Base-by-base conservation (phyloP, 2,113 vertebrate species). In the Prionailurus viverrinus region DNA sequence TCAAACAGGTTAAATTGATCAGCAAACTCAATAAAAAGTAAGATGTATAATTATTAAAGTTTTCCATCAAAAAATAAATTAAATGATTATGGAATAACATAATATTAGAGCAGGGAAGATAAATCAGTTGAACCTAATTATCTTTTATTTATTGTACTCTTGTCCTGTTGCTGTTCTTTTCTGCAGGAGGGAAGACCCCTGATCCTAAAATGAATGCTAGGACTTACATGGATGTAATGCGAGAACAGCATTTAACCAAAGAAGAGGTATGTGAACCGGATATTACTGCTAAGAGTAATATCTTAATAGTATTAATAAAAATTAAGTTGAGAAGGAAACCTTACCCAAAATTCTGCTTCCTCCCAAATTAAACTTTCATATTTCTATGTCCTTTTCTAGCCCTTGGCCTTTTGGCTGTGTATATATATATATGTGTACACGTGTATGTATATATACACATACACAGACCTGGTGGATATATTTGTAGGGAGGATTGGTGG, bases 221-320 rank as follows among this genome's bases (percentile, higher is more conserved):
- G 98, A 99, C 99, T 0, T 99, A 99, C 89, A 99, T 99, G 99
- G 99, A 99, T 99, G 99, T 99, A 99, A 99, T 99, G 99, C 99
- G 99, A 98, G 99, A 99, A 98, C 99, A 99, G 97, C 99, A 99
- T 98, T 99, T 99, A 97, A 99, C 99, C 97, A 99, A 99, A 98
- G 99, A 99, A 98, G 99, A 99, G 99, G 99, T 99, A 53, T 63
- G 98, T 98, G 53, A 86, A 61, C 15, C 1, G 94, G 13, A 25
- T 36, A 36, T 36, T 36, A 36, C 36, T 36, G 36, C 36, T 36
- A 36, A 36, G 91, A 61, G 25, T 94, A 85, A 27, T 93, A 53
- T 45, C 93, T 92, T 68, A 81, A 5, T 81, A 48, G 15, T 87
- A 83, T 58, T 96, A 88, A 89, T 94, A 91, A 74, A 94, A 78